phyloP scores from a whole-genome alignment of 2,797 vertebrate species.

The Chlorospingus semifuscus region DNA sequence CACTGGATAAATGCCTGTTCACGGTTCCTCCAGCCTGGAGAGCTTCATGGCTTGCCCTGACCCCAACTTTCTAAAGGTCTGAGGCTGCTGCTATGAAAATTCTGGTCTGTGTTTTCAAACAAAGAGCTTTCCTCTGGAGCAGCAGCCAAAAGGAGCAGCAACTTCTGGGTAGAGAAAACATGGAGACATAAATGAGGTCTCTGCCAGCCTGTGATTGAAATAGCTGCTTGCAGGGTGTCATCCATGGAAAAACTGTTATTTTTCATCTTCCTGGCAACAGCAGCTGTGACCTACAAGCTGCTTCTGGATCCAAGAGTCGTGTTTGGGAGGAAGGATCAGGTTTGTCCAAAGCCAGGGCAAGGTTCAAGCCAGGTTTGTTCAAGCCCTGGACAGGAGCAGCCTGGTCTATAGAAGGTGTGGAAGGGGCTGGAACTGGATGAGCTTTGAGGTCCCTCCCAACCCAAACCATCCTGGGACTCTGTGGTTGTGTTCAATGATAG shows the following conservation, averaged over 20 bases:
- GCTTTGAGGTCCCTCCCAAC: neutral
- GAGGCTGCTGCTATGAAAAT: neutral
- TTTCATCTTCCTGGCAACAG: neutral
- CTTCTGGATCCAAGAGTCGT: neutral
- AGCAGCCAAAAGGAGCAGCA: neutral
- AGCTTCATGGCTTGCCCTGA: neutral
- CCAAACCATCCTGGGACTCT: neutral
- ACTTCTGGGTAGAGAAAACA: neutral
- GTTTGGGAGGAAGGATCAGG: neutral
- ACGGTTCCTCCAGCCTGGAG: neutral
- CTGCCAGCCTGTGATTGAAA: neutral
- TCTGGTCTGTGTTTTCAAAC: rapidly evolving
- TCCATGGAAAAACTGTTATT: neutral
- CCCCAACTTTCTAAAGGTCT: neutral
- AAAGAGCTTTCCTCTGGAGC: neutral
- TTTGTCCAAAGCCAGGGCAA: neutral
- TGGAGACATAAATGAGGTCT: neutral
- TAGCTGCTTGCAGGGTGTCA: neutral
- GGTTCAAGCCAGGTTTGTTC: neutral
- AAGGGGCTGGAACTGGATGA: neutral
- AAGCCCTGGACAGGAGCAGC: neutral
- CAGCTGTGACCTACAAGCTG: neutral
- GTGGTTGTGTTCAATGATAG: neutral
- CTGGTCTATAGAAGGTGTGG: neutral
- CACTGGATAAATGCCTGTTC: neutral